Conservation (phyloP, 1,140 invertebrate species). For the Caenorhabditis briggsae region DNA sequence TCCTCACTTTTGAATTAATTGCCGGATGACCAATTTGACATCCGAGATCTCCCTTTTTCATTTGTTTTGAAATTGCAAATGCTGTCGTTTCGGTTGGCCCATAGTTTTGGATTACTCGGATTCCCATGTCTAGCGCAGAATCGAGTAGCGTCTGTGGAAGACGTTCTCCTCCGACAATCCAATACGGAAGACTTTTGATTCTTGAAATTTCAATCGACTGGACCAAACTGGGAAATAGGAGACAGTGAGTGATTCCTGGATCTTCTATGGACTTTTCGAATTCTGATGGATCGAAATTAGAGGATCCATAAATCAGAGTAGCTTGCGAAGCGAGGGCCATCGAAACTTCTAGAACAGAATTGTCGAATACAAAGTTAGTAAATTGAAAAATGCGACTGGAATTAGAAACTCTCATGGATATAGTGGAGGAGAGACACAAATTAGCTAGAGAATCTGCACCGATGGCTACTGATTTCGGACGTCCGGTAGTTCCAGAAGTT, state of each 20-base stretch:
- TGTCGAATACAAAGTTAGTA: slow-evolving; percentile 66
- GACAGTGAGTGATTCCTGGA: slow-evolving; percentile 57
- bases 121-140: slow-evolving; percentile 24
- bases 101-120: slow-evolving; percentile 67
- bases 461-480: slow-evolving; percentile 61
- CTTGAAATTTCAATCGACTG: slow-evolving; percentile 44
- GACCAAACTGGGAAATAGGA: slow-evolving; percentile 66
- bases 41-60: slow-evolving; percentile 62
- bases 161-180: slow-evolving; percentile 67
- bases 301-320: slow-evolving; percentile 40
- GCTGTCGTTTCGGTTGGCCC: slow-evolving; percentile 67
- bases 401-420: not conserved
- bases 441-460: slow-evolving; percentile 21
- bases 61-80: slow-evolving; percentile 61
- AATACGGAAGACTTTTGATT: slow-evolving; percentile 56
- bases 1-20: slow-evolving; percentile 40
- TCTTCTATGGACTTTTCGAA: slow-evolving; percentile 49
- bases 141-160: slow-evolving; percentile 55
- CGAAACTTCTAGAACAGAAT: slow-evolving; percentile 66
- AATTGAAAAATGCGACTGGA: slow-evolving; percentile 64
- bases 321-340: slow-evolving; percentile 53
- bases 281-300: slow-evolving; percentile 37
- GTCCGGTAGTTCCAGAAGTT: slow-evolving; percentile 67
- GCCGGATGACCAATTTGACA: slow-evolving; percentile 62
- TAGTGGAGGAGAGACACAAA: not conserved